Evolutionary conservation across 2,113 vertebrate species (phyloP).

Genomic region (Tetrao urogallus): DNA sequence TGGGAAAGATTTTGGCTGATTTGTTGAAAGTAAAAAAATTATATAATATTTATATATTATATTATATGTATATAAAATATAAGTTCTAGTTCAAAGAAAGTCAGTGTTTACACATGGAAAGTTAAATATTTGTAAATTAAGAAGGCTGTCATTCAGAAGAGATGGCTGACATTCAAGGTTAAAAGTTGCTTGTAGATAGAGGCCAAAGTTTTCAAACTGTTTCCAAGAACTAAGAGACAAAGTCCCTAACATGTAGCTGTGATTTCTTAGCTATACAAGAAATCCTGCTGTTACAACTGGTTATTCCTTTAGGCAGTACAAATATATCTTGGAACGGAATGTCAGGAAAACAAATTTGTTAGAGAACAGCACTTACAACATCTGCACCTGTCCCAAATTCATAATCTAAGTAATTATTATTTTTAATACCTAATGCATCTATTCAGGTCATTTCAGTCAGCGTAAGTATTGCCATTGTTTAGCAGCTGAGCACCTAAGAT

Average conservation of each 20-base stretch:
- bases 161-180: background rate
- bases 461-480: background rate
- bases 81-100: background rate
- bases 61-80: background rate
- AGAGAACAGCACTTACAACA: background rate
- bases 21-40: background rate
- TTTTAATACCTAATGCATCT: background rate
- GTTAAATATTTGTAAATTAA: background rate
- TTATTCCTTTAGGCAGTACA: background rate
- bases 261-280: background rate
- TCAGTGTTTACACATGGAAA: background rate
- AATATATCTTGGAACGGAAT: background rate
- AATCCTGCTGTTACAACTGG: background rate
- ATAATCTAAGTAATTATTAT: background rate
- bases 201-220: background rate
- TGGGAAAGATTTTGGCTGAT: background rate
- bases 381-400: background rate
- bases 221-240: background rate
- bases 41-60: background rate
- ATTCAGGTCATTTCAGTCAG: background rate
- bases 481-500: background rate
- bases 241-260: background rate
- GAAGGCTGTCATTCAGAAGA: background rate
- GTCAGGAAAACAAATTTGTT: background rate
- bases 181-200: background rate